Evolutionary conservation across 2,113 vertebrate species (phyloP), one percentile per base, ranked within the genome.

Genomic region (Mixornis gularis): DNA sequence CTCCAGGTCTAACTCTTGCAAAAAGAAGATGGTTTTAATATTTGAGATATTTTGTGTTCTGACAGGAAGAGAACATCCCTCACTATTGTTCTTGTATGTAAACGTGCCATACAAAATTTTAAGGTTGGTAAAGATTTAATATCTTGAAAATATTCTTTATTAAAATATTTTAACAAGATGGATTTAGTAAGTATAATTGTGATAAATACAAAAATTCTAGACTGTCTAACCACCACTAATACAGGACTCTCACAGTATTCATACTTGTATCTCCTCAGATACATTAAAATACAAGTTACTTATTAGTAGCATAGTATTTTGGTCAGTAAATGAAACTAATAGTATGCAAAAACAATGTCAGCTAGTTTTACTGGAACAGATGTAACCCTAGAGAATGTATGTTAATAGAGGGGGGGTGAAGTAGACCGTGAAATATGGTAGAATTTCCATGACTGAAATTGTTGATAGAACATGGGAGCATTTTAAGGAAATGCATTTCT

Each of bases 401-500:
- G 13, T 71, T 40, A 17, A 24, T 51, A 34, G 7, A 58, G 17
- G 17, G 36, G 36, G 19, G 4, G 26, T 48, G 9, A 66, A 32
- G 38, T 29, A 34, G 40, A 78, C 62, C 16, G 34, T 85, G 34
- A 69, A 79, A 46, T 68, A 6, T 34, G 34, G 29, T 63, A 38
- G 32, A 85, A 52, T 34, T 71, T 91, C 6, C 18, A 46, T 21
- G 8, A 34, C 34, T 66, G 43, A 48, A 73, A 52, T 40, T 72
- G 17, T 34, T 38, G 34, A 12, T 55, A 43, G 71, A 85, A 36
- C 0, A 1, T 34, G 18, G 17, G 49, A 73, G 6, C 1, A 0
- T 71, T 86, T 90, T 83, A 77, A 85, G 40, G 32, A 89, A 80
- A 69, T 32, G 17, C 4, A 5, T 77, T 93, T 77, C 20, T 79